These are phyloP conservation scores for Scartelaos histophorus DNA, from an alignment of 2,113 vertebrate genomes.

Conservation along the genomic window DNA sequence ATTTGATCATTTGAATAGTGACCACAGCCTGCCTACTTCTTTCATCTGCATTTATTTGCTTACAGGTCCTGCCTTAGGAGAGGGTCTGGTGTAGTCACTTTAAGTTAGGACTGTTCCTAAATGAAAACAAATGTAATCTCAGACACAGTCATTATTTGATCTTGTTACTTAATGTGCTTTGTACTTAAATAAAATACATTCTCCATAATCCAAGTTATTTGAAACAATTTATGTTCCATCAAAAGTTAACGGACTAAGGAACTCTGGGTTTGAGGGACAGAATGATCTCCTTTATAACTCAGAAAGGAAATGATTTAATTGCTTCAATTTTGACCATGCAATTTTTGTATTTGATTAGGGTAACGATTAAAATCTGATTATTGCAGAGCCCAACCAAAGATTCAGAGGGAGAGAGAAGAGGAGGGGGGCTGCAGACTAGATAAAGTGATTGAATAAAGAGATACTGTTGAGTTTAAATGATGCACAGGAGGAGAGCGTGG, in stretches of 20 bases:
- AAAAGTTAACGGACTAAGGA: too few relatives aligned
- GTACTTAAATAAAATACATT: too few relatives aligned
- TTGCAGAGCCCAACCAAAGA: background rate
- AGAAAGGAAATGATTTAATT: background rate
- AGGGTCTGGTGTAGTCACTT: background rate
- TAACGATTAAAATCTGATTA: background rate
- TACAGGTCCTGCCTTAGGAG: background rate
- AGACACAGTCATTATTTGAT: too few relatives aligned
- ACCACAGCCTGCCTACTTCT: conserved; percentile 1
- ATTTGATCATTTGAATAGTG: background rate
- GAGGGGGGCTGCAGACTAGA: conserved; percentile 17
- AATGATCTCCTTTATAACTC: background rate
- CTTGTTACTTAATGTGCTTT: too few relatives aligned
- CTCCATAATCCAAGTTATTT: too few relatives aligned
- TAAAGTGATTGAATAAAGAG: conserved; percentile 45
- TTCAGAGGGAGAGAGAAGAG: conserved; percentile 14
- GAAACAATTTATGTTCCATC: too few relatives aligned
- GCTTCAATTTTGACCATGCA: too few relatives aligned
- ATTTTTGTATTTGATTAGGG: background rate
- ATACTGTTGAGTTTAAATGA: conserved; percentile 43
- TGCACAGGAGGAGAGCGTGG: conserved; percentile 24
- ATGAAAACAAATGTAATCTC: background rate
- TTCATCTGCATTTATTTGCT: conserved; percentile 25
- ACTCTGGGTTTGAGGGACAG: background rate
- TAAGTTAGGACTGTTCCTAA: background rate